These are phyloP conservation scores for Eupithecia pulchellata DNA, from an alignment of 2,888 invertebrate genomes.

Conservation along the genomic window DNA sequence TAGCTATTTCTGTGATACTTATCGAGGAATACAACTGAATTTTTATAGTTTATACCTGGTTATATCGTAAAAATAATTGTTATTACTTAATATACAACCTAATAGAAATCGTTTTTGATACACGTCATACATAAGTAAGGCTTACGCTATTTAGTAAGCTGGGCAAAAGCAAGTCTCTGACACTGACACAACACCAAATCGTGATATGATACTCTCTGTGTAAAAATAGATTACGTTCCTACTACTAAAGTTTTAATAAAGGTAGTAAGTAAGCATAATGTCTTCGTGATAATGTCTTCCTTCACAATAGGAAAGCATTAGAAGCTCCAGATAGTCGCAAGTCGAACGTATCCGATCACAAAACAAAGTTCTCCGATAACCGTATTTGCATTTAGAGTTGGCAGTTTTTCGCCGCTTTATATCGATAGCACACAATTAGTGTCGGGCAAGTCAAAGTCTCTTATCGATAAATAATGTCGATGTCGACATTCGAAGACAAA, in stretches of 20 bases:
- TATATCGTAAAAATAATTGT: too few species aligned
- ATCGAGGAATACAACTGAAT: too few species aligned
- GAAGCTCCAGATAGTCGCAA: constrained; percentile 11
- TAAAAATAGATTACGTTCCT: neutral
- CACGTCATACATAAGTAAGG: too few species aligned
- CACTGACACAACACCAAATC: neutral
- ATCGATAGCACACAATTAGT: constrained; percentile 80
- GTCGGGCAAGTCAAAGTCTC: constrained; percentile 67
- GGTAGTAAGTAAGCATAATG: neutral
- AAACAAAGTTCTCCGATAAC: constrained; percentile 46
- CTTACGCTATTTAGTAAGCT: too few species aligned
- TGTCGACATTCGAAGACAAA: constrained; percentile 75
- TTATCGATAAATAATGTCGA: constrained; percentile 74
- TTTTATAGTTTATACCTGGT: too few species aligned
- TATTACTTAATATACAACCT: too few species aligned
- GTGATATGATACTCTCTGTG: neutral
- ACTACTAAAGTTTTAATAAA: neutral
- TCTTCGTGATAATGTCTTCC: neutral
- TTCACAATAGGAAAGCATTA: constrained; percentile 1
- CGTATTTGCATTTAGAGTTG: constrained; percentile 65
- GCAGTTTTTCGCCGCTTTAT: constrained; percentile 58
- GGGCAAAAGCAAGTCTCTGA: neutral
- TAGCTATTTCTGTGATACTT: too few species aligned
- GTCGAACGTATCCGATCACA: constrained; percentile 30
- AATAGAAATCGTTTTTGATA: too few species aligned